Evolutionary conservation across 2,797 vertebrate species (phyloP).

Genomic region (Parambassis ranga): DNA sequence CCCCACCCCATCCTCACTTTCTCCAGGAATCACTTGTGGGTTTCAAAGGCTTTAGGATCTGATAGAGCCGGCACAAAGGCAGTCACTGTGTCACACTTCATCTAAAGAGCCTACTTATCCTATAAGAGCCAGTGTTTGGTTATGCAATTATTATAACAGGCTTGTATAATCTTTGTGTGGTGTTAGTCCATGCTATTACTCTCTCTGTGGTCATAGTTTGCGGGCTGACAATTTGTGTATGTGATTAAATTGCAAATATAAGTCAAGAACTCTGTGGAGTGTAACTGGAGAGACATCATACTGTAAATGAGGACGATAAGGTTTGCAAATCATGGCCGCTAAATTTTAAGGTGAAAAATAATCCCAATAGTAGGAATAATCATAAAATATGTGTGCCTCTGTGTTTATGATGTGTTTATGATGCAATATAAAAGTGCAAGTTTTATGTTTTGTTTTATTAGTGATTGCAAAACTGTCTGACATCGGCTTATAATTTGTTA

Average conservation of each 20-base stretch:
- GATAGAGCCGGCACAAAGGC: conserved; percentile 37
- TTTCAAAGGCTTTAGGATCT: conserved; percentile 46
- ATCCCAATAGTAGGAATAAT: no score
- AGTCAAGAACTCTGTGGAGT: not conserved
- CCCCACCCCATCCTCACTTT: conserved; percentile 20
- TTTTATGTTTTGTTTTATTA: no score
- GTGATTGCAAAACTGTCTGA: no score
- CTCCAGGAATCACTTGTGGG: conserved; percentile 34
- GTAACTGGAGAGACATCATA: not conserved
- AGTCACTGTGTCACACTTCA: conserved; percentile 48
- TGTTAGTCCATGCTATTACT: conserved; percentile 25
- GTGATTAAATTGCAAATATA: not conserved
- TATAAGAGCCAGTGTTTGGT: conserved; percentile 40
- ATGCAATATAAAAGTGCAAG: no score
- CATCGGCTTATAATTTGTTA: no score
- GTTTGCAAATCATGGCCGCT: no score
- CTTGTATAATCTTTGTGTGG: conserved; percentile 45
- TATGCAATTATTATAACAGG: conserved; percentile 55
- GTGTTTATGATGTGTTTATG: no score
- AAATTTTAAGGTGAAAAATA: not conserved
- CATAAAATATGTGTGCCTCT: no score
- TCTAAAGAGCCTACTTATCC: conserved; percentile 55
- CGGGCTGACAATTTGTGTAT: not conserved
- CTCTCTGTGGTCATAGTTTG: conserved; percentile 9
- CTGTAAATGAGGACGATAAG: not conserved